These are phyloP conservation scores for Desmodus rotundus DNA, from an alignment of 2,113 vertebrate genomes.

Conservation along the genomic window DNA sequence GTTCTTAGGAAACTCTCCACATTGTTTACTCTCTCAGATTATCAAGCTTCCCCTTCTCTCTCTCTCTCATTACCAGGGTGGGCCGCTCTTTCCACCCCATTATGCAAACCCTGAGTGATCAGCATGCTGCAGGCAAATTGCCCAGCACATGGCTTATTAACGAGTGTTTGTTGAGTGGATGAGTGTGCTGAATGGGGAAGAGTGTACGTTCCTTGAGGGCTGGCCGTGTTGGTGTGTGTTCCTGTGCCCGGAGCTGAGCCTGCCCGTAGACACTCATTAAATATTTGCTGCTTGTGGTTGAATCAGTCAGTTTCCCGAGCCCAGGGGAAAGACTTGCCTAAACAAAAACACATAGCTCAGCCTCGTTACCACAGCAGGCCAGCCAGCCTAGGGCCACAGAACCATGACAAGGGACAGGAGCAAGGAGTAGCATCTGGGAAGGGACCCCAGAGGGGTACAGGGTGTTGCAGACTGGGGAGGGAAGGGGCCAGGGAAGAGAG, in stretches of 20 bases:
- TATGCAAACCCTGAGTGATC: neutral
- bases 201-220: neutral
- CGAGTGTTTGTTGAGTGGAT: neutral
- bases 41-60: neutral
- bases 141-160: neutral
- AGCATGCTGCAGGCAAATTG: accelerated
- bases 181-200: neutral
- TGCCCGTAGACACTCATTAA: neutral
- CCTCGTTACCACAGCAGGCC: neutral
- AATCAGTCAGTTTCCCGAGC: neutral
- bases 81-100: neutral
- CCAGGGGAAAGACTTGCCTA: neutral
- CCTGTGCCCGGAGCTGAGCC: neutral
- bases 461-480: neutral
- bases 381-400: neutral
- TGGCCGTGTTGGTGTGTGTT: neutral
- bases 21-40: neutral
- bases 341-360: neutral
- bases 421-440: neutral
- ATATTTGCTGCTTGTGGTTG: neutral
- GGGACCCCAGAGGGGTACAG: accelerated
- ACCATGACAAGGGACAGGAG: accelerated
- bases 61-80: neutral
- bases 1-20: neutral
- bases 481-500: neutral